Evolutionary conservation across 2,888 invertebrate species (phyloP), one percentile per base, ranked within the genome.

Genomic region (Ptychoptera contaminata): DNA sequence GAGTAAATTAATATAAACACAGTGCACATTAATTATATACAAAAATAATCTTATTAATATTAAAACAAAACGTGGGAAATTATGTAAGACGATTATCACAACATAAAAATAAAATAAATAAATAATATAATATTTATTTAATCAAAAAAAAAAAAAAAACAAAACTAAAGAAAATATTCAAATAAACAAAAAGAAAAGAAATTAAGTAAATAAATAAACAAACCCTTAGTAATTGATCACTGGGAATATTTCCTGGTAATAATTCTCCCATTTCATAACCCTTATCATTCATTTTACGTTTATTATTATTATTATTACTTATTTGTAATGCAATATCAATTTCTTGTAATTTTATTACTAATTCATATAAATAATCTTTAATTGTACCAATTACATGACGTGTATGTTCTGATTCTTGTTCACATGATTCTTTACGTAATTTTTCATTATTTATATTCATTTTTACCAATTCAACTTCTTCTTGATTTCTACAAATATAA

Each of bases 391-490:
- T 53, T 2, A 63, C 57, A 1, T 53, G 54, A 47, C 56, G 51
- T 0, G 63, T 59, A 15, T 60, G 60, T 16, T 56, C 58, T 7
- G 61, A 59, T n/a, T 61, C 61, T 42, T 60, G 57, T 8, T 62
- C 55, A 39, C 64, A 66, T 38, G 61, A 58, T 38, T 61, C 54
- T 23, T 67, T 65, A 8, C 67, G 67, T 16, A 56, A 48, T n/a
- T 59, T 59, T 48, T 76, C 71, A 37, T 66, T 61, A 16, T 63
- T 58, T 47, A 82, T 82, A 49, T 71, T 67, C 2, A 61, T 62
- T 58, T 80, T 79, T 0, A 82, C 57, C 31, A 71, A 68, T 44
- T 76, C 77, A 47, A 82, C 72, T 55, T 80, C 76, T 51, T 81
- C 82, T 53, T 80, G 77, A 50, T 80, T 82, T 48, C 85, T 86